phyloP scores from a whole-genome alignment of 2,797 vertebrate species.

The Enteromius viviparus region DNA sequence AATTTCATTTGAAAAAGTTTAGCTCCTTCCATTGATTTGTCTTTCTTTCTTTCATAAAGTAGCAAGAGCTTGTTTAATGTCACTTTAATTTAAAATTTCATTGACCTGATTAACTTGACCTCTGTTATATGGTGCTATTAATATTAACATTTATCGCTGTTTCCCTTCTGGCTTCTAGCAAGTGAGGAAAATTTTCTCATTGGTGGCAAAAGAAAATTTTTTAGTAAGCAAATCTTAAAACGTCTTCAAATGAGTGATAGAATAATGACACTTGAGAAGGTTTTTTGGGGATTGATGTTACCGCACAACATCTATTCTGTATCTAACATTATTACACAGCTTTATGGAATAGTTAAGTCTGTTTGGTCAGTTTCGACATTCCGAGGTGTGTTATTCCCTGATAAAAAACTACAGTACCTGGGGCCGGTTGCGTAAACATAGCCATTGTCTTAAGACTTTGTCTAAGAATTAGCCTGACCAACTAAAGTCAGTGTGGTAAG shows the following conservation, averaged over 20 bases:
- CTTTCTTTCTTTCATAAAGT: neutral
- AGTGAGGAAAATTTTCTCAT: neutral
- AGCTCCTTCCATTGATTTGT: neutral
- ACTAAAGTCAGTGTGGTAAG: too few species aligned
- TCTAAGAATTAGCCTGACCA: too few species aligned
- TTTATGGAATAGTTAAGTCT: too few species aligned
- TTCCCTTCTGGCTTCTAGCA: neutral
- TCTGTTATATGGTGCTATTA: neutral
- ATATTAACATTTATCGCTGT: neutral
- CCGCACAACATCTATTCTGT: neutral
- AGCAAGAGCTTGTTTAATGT: slow-evolving; percentile 1
- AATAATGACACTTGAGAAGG: neutral
- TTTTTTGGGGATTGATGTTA: neutral
- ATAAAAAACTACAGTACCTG: too few species aligned
- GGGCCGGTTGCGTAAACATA: too few species aligned
- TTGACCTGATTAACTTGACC: neutral
- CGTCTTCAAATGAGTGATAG: neutral
- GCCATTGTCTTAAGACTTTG: too few species aligned
- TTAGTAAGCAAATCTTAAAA: neutral
- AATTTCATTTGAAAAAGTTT: neutral
- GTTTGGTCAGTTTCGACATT: too few species aligned
- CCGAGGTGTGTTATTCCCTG: too few species aligned
- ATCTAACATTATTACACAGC: neutral
- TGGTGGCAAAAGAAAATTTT: neutral
- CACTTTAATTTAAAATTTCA: neutral